Base-by-base conservation (phyloP, 2,888 invertebrate species). In the Idaea biselata region DNA sequence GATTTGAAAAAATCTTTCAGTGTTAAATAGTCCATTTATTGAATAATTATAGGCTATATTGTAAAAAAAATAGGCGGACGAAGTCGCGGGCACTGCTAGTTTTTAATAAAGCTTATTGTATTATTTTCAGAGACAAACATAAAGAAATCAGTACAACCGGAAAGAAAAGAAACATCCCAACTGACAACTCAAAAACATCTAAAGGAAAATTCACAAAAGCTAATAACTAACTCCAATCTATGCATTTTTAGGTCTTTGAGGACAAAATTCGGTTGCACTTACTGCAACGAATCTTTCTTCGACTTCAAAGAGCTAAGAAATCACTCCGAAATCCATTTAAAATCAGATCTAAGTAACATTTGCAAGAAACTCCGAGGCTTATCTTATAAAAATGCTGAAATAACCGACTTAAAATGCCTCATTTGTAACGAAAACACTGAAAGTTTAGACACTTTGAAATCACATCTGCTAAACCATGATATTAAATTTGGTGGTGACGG, bases 211-310 rank as follows among this genome's bases (percentile, higher is more conserved):
- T 80, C 87, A 0, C 57, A 83, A 0, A 83, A 82, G 63, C 73
- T 88, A 0, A 67, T 86, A 14, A 66, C 76, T 17, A 80, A 87
- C 59, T 87, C 88, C 0, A 87, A 87, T 60, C 64, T 87, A 16
- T 85, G 83, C 57, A 67, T 84, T 0, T 87, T 87, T 67, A 79
- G 74, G 5, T 84, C 85, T 0, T 63, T 80, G 3, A 79, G 77
- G 56, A 81, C 78, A 0, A 84, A 81, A 69, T 84, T 77, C 66
- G 73, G 77, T 0, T 88, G 88, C 55, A 79, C 76, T 61, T 73
- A 72, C 16, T 88, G 88, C 68, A 72, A 70, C 53, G 70, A 76
- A 2, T 63, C 70, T 0, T 87, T 76, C 57, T 63, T 78, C 6
- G 72, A 77, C 0, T 80, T 86, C 18, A 59, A 62, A 1, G 73